Evolutionary conservation across 1,140 invertebrate genomes (phyloP).

Genomic region (Drosophila yakuba): DNA sequence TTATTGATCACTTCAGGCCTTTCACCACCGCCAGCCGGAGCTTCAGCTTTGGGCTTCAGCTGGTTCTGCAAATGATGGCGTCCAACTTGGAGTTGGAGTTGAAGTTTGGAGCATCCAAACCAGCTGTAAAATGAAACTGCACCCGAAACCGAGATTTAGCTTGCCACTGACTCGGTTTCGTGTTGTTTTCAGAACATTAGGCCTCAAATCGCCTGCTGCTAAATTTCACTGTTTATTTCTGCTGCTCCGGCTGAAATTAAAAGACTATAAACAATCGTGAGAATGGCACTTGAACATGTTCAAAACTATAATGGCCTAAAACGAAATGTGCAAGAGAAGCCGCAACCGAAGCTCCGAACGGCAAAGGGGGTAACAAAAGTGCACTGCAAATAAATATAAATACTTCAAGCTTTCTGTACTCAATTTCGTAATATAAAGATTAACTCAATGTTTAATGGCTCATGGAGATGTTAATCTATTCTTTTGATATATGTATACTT

Average conservation of each 20-base stretch:
- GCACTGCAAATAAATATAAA: conserved; percentile 11
- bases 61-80: conserved; percentile 4
- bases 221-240: conserved; percentile 83
- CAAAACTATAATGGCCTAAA: conserved; percentile 82
- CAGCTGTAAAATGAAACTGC: conserved; percentile 23
- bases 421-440: too few species aligned
- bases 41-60: conserved; percentile 3
- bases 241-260: conserved; percentile 77
- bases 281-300: conserved; percentile 83
- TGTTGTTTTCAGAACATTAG: conserved; percentile 60
- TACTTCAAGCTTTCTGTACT: not conserved
- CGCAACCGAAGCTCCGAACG: conserved; percentile 27
- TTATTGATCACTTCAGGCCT: conserved; percentile 59
- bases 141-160: conserved; percentile 18
- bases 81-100: not conserved
- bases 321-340: conserved; percentile 74
- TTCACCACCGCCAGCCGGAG: conserved; percentile 43
- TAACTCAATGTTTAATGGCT: too few species aligned
- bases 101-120: not conserved
- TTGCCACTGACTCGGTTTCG: conserved; percentile 10
- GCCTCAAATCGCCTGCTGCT: conserved; percentile 67
- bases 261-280: conserved; percentile 84
- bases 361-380: conserved; percentile 13
- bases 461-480: not conserved
- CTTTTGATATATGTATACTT: not conserved